These are phyloP conservation scores for Tachina fera DNA, from an alignment of 2,888 invertebrate species.

Conservation along the genomic window DNA sequence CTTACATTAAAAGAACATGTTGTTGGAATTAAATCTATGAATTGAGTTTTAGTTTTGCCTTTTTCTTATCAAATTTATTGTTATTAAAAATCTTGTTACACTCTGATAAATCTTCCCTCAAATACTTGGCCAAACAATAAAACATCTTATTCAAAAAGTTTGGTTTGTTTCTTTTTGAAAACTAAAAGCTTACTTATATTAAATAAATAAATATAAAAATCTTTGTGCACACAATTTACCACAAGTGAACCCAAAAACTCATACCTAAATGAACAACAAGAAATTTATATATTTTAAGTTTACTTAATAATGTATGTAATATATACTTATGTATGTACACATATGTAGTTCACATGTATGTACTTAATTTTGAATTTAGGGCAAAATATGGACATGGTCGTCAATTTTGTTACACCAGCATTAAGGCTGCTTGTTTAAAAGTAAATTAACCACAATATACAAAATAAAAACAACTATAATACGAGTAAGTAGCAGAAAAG, in stretches of 20 bases:
- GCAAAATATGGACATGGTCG: background rate
- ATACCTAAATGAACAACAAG: background rate
- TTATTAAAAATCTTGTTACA: no score
- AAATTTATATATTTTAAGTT: background rate
- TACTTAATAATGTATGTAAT: background rate
- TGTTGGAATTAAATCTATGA: no score
- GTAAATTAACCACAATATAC: background rate
- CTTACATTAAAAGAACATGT: no score
- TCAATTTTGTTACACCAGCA: background rate
- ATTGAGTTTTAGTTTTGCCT: no score
- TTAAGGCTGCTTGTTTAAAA: background rate
- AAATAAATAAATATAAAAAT: background rate
- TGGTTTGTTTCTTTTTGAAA: background rate
- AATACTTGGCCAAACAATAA: background rate
- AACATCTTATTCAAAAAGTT: background rate
- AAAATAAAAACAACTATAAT: background rate
- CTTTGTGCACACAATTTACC: background rate
- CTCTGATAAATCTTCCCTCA: background rate
- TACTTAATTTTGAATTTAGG: constrained; percentile 2
- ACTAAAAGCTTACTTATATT: background rate
- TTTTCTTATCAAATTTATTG: no score
- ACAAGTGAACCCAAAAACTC: background rate
- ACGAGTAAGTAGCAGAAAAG: background rate
- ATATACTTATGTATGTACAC: background rate
- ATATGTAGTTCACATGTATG: background rate